A percentile compares a stretch with the other conserved stretches of the same genome.
phyloP scores from a whole-genome alignment of 2,113 vertebrate genomes.

The Siniperca knerii region DNA sequence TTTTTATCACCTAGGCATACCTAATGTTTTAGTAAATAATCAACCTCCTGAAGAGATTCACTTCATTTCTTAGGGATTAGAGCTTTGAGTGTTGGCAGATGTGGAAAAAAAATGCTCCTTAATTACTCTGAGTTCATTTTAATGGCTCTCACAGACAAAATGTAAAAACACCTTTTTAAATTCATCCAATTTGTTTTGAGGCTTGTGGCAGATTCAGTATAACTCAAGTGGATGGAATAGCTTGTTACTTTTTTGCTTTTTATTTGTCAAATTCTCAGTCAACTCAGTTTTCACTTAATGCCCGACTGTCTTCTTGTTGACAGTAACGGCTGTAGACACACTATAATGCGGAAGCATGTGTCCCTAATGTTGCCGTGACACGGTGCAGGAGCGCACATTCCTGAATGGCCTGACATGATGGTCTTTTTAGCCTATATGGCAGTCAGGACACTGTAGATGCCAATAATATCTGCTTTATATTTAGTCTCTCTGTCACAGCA shows the following conservation, averaged over 20 bases:
- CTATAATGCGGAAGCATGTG: constrained; percentile 66
- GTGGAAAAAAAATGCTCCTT: constrained; percentile 42
- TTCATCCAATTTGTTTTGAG: constrained; percentile 28
- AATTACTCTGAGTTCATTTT: constrained; percentile 61
- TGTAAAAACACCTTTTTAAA: constrained; percentile 42
- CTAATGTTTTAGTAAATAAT: constrained; percentile 47
- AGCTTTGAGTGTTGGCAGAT: constrained; percentile 71
- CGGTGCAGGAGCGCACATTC: constrained; percentile 63
- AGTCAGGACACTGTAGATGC: constrained; percentile 72
- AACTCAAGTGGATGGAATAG: neutral
- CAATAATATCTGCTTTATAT: constrained; percentile 83
- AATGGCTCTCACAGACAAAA: constrained; percentile 33
- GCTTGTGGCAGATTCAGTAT: constrained; percentile 8
- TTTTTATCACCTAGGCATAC: constrained; percentile 40
- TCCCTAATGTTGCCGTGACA: constrained; percentile 64
- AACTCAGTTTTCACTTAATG: constrained; percentile 13
- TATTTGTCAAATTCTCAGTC: constrained; percentile 6
- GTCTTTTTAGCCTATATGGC: constrained; percentile 67
- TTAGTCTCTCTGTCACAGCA: constrained; percentile 73
- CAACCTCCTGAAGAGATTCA: constrained; percentile 61
- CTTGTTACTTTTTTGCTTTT: neutral
- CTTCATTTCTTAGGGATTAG: constrained; percentile 39
- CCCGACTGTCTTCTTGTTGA: constrained; percentile 52
- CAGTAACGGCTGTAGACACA: constrained; percentile 25
- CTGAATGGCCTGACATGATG: constrained; percentile 50